Conservation (phyloP, 2,797 vertebrate genomes). For the Echiichthys vipera region DNA sequence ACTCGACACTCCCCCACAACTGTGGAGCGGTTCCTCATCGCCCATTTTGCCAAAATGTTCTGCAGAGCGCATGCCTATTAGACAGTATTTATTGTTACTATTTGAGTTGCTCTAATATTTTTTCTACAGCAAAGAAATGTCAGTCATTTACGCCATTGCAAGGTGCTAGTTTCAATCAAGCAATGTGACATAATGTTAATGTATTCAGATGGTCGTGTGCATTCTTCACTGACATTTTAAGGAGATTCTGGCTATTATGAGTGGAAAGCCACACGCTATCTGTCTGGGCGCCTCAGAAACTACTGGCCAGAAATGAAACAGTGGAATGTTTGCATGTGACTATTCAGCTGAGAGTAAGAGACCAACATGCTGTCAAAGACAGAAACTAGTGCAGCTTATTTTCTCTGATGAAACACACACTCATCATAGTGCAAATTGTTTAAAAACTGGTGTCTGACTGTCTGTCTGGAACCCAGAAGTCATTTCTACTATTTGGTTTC, state of each 20-base stretch:
- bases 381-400: conserved; percentile 41
- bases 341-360: conserved; percentile 33
- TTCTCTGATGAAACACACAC: conserved; percentile 33
- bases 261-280: conserved; percentile 60
- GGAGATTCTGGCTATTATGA: conserved; percentile 42
- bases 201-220: conserved; percentile 4
- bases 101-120: conserved; percentile 17
- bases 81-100: conserved; percentile 16
- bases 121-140: background rate
- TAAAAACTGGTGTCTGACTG: conserved; percentile 36
- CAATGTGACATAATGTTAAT: conserved; percentile 31
- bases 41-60: conserved; percentile 30
- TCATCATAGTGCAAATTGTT: conserved; percentile 37
- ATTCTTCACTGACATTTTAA: conserved; percentile 53
- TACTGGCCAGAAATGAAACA: conserved; percentile 37
- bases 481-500: conserved; percentile 29
- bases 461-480: conserved; percentile 24
- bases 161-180: conserved; percentile 30
- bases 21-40: conserved; percentile 18
- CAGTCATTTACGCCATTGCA: background rate
- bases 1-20: conserved; percentile 16
- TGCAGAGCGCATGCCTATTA: conserved; percentile 18
- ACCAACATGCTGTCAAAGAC: conserved; percentile 46
- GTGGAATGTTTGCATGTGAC: conserved; percentile 53
- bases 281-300: conserved; percentile 44